Base-by-base conservation (phyloP, 2,888 invertebrate genomes). In the Cryptus viduatorius region DNA sequence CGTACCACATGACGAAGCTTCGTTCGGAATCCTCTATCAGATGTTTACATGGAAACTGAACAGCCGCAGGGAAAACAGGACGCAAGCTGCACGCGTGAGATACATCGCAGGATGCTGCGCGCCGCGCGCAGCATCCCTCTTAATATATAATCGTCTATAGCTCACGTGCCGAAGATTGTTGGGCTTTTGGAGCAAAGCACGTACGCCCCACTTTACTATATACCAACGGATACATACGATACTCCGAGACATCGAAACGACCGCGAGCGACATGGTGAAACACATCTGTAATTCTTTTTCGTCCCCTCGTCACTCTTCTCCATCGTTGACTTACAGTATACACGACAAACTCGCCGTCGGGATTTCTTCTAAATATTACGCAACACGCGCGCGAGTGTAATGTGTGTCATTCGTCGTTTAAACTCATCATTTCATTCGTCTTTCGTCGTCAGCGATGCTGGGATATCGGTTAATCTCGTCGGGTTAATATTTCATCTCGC, bases 201-300 rank as follows among this genome's bases (percentile, higher is more conserved):
- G 69, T 44, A 80, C 87, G 89, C 86, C 86, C 88, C 82, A 89
- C 85, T 88, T 90, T 86, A 24, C 56, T 37, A n/a, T 29, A 68
- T n/a, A 56, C 56, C 56, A 56, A 0, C 1, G 37, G 37, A 8
- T 8, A 37, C 8, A 5, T 61, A 16, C 44, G 50, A 19, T n/a
- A 42, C 61, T 12, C 8, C 29, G 48, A 37, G 16, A 16, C 24
- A 42, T 56, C 16, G 16, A 29, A 46, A 29, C 46, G 16, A 61
- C 14, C 37, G 24, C 48, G 59, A 24, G 65, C 46, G 64, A 50
- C 44, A 61, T 50, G 19, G 14, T 69, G 24, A 61, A 87, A 89
- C 87, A 89, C 87, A 90, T 90, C 87, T 89, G 89, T 83, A 86
- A 44, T 64, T 77, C 64, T 86, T 77, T 46, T 78, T 75, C 42